Conservation (phyloP, 1,140 invertebrate species). For the Drosophila tristis region DNA sequence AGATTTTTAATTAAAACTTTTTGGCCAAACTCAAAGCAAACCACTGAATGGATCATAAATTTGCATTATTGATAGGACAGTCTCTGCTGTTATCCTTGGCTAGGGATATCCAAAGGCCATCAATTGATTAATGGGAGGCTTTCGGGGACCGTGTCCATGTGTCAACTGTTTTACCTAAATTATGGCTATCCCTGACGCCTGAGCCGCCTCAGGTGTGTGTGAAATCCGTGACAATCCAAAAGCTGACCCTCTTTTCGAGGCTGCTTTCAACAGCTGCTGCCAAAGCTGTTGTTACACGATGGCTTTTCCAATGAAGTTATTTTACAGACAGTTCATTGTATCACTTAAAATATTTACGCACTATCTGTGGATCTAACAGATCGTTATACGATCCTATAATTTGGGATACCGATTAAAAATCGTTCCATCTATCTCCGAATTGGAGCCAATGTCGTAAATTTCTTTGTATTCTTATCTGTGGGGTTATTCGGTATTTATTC, state of each 20-base stretch:
- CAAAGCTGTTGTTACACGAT: too few species aligned
- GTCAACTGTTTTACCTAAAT: constrained; percentile 50
- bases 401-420: too few species aligned
- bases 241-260: constrained; percentile 11
- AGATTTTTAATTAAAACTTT: constrained; percentile 81
- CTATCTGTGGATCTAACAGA: background rate
- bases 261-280: constrained; percentile 28
- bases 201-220: constrained; percentile 40
- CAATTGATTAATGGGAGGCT: constrained; percentile 41
- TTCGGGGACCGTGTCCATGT: constrained; percentile 35
- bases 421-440: too few species aligned
- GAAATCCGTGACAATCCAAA: constrained; percentile 37
- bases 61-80: constrained; percentile 56
- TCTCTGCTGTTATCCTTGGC: constrained; percentile 27
- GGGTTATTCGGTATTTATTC: too few species aligned
- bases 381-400: background rate
- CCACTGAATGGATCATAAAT: constrained; percentile 61
- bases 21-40: constrained; percentile 35
- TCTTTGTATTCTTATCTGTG: too few species aligned
- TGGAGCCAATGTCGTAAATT: too few species aligned
- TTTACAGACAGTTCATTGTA: too few species aligned
- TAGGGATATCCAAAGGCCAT: constrained; percentile 16
- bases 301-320: too few species aligned
- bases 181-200: constrained; percentile 21
- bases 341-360: too few species aligned